Percentiles rank a stretch among this genome's conserved stretches.
Conservation (phyloP, 2,888 invertebrate species). For the Drosophila melanosoma region DNA sequence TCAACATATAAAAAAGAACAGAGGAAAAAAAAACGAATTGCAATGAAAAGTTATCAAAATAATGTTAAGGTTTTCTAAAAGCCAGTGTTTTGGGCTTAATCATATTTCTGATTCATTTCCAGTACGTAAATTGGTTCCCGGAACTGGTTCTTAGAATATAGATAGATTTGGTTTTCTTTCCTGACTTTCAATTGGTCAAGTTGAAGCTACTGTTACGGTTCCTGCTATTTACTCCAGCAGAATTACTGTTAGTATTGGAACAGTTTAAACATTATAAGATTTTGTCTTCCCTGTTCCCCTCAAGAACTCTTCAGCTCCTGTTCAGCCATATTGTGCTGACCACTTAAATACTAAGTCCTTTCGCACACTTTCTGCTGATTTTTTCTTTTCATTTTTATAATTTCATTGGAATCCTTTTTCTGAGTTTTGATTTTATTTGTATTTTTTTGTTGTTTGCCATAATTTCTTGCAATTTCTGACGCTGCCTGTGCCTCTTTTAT, state of each 20-base stretch:
- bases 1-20: too few relatives aligned
- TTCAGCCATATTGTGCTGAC: not conserved
- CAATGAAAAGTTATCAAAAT: not conserved
- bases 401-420: slow-evolving; percentile 8
- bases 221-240: not conserved
- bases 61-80: not conserved
- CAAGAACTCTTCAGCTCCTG: too few relatives aligned
- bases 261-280: not conserved
- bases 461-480: slow-evolving; percentile 23
- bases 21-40: not conserved
- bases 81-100: not conserved
- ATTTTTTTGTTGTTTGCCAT: not conserved
- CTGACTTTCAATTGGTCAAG: not conserved
- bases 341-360: not conserved
- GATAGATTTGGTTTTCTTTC: not conserved
- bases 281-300: not conserved
- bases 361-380: not conserved
- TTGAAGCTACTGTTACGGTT: not conserved
- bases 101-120: not conserved
- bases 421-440: not conserved
- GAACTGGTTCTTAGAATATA: not conserved
- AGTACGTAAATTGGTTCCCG: not conserved
- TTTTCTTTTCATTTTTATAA: not conserved
- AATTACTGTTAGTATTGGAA: not conserved
- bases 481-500: slow-evolving; percentile 3